Evolutionary conservation across 2,888 invertebrate species (phyloP), one percentile per base, ranked within the genome.

Genomic region (Octonoba sinensis): DNA sequence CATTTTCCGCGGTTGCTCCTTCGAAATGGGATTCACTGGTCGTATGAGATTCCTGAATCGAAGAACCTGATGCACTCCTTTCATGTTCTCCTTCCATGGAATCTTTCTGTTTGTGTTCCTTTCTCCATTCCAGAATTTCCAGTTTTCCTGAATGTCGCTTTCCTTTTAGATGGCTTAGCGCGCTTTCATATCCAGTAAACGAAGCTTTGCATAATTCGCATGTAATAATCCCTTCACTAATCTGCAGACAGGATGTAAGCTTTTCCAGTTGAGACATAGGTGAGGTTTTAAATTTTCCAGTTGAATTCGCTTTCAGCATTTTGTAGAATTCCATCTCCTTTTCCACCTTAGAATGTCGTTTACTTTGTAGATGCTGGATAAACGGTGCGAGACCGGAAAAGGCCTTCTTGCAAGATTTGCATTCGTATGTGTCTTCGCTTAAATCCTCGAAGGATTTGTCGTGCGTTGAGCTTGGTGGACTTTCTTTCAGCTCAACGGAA

Each of bases 331-430:
- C 44, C 18, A 16, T 44, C 13, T 62, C 20, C 44, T 18, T 62
- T 62, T 62, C 62, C 13, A 62, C 16, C 46, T 62, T 62, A 6
- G 62, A 36, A 44, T 62, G 62, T 6, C 11, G 36, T 16, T 62
- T 62, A 20, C 62, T 62, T 46, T 8, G 6, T 13, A 62, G n/a
- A n/a, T 62, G 62, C n/a, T 62, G 62, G 11, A 18, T 44, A 12
- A 18, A 62, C 1, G 62, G 62, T 2, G 18, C 18, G 12, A 62
- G 46, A 13, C 62, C 62, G 13, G 24, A 44, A 13, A 62, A 62
- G 0, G 6, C 11, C 8, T 62, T 62, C 3, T 16, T 20, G 62
- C 62, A 62, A 11, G 16, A 12, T n/a, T 62, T 62, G 44, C 62
- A 62, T n/a, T 62, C 62, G 22, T 18, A 62, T 44, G 36, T 46